Evolutionary conservation across 2,113 vertebrate species (phyloP).

Genomic region (Rhipidura dahli): DNA sequence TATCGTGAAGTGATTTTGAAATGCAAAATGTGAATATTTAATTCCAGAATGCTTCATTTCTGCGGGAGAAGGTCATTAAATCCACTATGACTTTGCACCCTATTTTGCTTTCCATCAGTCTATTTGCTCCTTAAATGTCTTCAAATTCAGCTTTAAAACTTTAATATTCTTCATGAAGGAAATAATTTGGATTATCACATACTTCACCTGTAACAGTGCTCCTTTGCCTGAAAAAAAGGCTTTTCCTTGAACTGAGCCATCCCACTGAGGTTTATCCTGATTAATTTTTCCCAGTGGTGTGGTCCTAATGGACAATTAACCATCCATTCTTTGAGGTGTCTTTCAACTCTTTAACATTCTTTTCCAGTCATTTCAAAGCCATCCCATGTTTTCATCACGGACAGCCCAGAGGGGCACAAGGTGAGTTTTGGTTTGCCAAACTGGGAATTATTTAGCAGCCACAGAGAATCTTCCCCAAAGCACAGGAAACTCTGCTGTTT

Average conservation of each 20-base stretch:
- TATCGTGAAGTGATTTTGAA: neutral
- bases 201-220: neutral
- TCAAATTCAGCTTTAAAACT: neutral
- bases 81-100: neutral
- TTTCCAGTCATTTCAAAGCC: neutral
- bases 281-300: neutral
- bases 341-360: neutral
- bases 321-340: neutral
- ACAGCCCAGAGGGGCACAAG: neutral
- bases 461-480: neutral
- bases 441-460: neutral
- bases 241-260: neutral
- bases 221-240: neutral
- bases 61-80: neutral
- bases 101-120: neutral
- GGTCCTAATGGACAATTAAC: neutral
- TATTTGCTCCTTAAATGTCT: neutral
- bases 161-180: neutral
- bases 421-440: neutral
- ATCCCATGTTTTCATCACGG: neutral
- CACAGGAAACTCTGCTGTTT: neutral
- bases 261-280: neutral
- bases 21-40: neutral
- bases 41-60: neutral
- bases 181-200: neutral